phyloP scores from a whole-genome alignment of 2,797 vertebrate species.

The Emys orbicularis region DNA sequence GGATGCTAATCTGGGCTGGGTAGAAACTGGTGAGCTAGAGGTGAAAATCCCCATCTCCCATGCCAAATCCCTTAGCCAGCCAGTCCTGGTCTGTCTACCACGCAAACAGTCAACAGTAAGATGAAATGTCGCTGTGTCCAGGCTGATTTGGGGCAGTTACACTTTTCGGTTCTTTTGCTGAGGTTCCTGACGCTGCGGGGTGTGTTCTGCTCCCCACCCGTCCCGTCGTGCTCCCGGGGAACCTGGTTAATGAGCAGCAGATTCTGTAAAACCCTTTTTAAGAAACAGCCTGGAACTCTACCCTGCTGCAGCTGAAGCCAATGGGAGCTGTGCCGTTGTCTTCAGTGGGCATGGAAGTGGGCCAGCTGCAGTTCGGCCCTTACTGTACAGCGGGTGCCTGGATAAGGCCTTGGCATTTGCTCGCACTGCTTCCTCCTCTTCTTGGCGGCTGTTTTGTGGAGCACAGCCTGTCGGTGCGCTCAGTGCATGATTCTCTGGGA shows the following conservation, averaged over 20 bases:
- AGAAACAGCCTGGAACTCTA: background rate
- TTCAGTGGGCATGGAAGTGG: background rate
- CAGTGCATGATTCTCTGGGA: slow-evolving; percentile 78
- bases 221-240: background rate
- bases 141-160: slow-evolving; percentile 57
- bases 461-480: slow-evolving; percentile 55
- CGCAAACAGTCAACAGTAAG: slow-evolving; percentile 66
- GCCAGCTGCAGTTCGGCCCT: background rate
- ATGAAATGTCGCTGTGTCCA: slow-evolving; percentile 70
- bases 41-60: slow-evolving; percentile 57
- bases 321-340: fast-evolving
- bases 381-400: slow-evolving; percentile 49
- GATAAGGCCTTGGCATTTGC: slow-evolving; percentile 62
- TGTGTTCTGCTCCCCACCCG: slow-evolving; percentile 31
- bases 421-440: slow-evolving; percentile 77
- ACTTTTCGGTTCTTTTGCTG: slow-evolving; percentile 63
- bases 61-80: slow-evolving; percentile 4
- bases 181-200: slow-evolving; percentile 56
- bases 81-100: slow-evolving; percentile 47
- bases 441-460: slow-evolving; percentile 68
- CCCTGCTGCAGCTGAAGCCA: background rate
- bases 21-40: slow-evolving; percentile 11
- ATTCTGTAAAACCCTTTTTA: background rate
- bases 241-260: background rate
- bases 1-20: background rate